Percentiles rank a stretch among this genome's conserved stretches.
These are phyloP conservation scores for Salarias fasciatus DNA, from an alignment of 2,797 vertebrate species.

Conservation along the genomic window DNA sequence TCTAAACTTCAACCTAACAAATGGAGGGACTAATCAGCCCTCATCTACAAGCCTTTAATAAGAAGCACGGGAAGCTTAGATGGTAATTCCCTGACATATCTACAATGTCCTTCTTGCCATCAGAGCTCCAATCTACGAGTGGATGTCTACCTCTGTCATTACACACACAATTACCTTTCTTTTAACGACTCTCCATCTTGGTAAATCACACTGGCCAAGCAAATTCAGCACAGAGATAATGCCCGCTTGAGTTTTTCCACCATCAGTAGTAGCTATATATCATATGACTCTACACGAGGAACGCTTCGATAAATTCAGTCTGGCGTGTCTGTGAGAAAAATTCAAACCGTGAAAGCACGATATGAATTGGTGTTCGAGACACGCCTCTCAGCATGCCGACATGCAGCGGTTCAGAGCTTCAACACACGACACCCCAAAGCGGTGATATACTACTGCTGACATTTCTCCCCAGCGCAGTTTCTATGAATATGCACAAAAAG, in stretches of 20 bases:
- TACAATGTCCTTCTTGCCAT: conserved; percentile 16
- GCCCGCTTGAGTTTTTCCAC: conserved; percentile 8
- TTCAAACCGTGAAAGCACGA: background rate
- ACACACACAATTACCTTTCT: conserved; percentile 51
- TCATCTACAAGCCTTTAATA: conserved; percentile 26
- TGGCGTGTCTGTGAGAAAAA: conserved; percentile 3
- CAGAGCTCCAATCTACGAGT: conserved; percentile 18
- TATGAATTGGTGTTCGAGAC: conserved; percentile 4
- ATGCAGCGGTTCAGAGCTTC: conserved; percentile 13
- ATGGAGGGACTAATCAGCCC: conserved; percentile 31
- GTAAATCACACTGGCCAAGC: conserved; percentile 28
- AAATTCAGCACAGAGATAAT: conserved; percentile 15
- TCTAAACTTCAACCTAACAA: background rate
- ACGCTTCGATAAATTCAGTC: conserved; percentile 9
- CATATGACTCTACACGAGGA: conserved; percentile 2
- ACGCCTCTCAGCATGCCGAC: conserved; percentile 2
- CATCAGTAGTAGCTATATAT: background rate
- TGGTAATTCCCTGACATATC: conserved; percentile 28
- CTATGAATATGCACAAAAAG: conserved; percentile 25
- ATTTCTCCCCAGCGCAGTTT: conserved; percentile 2
- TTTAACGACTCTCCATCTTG: conserved; percentile 26
- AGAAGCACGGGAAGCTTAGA: conserved; percentile 9
- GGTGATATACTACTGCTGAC: conserved; percentile 4
- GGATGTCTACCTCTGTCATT: conserved; percentile 35
- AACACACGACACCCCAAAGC: conserved; percentile 13